A percentile compares a stretch with the other conserved stretches of the same genome.
These are phyloP conservation scores for Willisornis vidua DNA, from an alignment of 2,113 vertebrate species.

Conservation along the genomic window DNA sequence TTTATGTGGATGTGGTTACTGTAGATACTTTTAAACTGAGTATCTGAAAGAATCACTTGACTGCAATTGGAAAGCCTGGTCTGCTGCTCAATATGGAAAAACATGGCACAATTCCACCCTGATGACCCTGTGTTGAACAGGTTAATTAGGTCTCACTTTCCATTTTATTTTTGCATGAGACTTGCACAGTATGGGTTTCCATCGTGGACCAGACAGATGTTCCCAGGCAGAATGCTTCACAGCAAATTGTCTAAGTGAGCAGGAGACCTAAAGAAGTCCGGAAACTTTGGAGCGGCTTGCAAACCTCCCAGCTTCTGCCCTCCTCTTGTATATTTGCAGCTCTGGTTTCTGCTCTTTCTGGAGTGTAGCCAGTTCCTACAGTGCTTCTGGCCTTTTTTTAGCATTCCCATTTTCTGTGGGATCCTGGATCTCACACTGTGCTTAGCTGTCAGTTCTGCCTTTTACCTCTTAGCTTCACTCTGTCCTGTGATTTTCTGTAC, in stretches of 20 bases:
- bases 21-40: neutral
- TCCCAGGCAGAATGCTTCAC: neutral
- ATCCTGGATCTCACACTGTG: neutral
- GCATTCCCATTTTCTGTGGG: neutral
- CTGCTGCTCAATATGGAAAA: neutral
- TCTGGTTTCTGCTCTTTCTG: constrained; percentile 7
- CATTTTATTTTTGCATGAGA: neutral
- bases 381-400: constrained; percentile 1
- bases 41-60: neutral
- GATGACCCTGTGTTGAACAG: neutral
- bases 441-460: neutral
- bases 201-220: neutral
- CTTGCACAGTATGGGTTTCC: neutral
- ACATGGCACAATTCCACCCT: neutral
- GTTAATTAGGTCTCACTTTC: neutral
- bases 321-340: neutral
- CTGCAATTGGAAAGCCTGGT: neutral
- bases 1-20: neutral
- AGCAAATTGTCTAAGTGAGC: neutral
- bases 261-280: neutral
- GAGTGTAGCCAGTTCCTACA: neutral
- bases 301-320: neutral
- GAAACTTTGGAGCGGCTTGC: neutral
- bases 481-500: neutral
- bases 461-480: neutral